Percentiles rank a stretch among this genome's conserved stretches.
phyloP scores from a whole-genome alignment of 1,140 invertebrate species.

The Meloidogyne chitwoodi region DNA sequence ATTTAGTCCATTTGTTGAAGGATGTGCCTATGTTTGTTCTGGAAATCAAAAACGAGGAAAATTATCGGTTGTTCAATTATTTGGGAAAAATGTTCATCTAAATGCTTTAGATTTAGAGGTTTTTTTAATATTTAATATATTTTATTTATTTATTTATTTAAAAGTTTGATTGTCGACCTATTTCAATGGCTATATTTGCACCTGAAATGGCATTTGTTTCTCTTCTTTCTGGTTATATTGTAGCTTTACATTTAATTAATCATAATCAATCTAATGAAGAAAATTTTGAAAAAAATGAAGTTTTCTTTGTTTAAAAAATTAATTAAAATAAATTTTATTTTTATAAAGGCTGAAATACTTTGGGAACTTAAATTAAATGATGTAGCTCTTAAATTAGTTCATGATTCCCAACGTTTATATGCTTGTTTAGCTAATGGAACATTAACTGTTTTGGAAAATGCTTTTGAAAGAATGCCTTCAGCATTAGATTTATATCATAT shows the following conservation, averaged over 20 bases:
- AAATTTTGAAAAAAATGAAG: background rate
- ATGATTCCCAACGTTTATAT: constrained; percentile 62
- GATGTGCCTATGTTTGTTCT: constrained; percentile 60
- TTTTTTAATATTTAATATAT: background rate
- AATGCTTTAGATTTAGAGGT: constrained; percentile 61
- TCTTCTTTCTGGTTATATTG: constrained; percentile 62
- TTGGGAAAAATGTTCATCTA: constrained; percentile 60
- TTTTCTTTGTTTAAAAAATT: background rate
- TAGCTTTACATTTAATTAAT: constrained; percentile 56
- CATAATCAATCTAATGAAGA: constrained; percentile 25
- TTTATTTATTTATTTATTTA: background rate
- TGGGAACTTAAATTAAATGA: constrained; percentile 64
- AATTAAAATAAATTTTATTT: constrained; percentile 7
- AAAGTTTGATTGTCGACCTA: constrained; percentile 63
- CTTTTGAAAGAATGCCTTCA: constrained; percentile 41
- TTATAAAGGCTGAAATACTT: constrained; percentile 55
- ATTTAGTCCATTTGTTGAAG: constrained; percentile 38
- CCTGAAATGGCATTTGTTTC: constrained; percentile 62
- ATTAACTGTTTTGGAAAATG: constrained; percentile 63
- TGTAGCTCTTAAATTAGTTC: constrained; percentile 61
- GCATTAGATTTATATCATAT: constrained; percentile 63
- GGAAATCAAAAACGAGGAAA: constrained; percentile 63
- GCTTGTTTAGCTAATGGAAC: constrained; percentile 64
- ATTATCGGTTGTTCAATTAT: constrained; percentile 58
- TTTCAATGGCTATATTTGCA: constrained; percentile 61